These are phyloP conservation scores for Apomyelois bistriatella DNA, from an alignment of 2,888 invertebrate genomes.

Conservation along the genomic window DNA sequence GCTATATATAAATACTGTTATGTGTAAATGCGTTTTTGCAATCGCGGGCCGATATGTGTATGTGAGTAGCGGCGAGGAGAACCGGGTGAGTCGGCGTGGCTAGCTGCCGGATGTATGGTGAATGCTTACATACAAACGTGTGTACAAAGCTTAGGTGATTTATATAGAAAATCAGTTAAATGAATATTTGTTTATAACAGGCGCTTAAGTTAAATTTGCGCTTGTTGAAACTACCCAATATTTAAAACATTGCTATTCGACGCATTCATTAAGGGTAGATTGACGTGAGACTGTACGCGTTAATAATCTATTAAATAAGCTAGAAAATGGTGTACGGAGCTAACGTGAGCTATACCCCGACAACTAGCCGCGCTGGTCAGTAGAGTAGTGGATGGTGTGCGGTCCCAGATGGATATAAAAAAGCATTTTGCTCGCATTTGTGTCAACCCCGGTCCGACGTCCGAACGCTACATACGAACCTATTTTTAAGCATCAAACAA, in stretches of 20 bases:
- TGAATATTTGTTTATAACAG: no score
- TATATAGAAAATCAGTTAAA: no score
- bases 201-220: no score
- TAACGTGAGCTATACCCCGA: background rate
- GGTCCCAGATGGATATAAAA: conserved; percentile 22
- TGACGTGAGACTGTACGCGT: no score
- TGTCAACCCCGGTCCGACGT: conserved; percentile 23
- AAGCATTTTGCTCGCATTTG: conserved; percentile 63
- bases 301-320: no score
- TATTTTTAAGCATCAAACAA: conserved; percentile 71
- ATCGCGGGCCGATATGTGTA: conserved; percentile 50
- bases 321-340: background rate
- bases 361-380: background rate
- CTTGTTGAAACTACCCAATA: no score
- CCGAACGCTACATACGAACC: conserved; percentile 54
- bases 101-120: background rate
- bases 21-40: conserved; percentile 39
- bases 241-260: no score
- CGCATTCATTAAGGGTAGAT: no score
- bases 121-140: background rate
- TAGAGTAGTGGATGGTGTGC: background rate
- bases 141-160: no score
- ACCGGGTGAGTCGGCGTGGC: background rate
- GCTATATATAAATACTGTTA: conserved; percentile 60
- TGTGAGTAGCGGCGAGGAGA: conserved; percentile 4